Base-by-base conservation (phyloP, 1,140 invertebrate genomes). In the Drosophila obscura region DNA sequence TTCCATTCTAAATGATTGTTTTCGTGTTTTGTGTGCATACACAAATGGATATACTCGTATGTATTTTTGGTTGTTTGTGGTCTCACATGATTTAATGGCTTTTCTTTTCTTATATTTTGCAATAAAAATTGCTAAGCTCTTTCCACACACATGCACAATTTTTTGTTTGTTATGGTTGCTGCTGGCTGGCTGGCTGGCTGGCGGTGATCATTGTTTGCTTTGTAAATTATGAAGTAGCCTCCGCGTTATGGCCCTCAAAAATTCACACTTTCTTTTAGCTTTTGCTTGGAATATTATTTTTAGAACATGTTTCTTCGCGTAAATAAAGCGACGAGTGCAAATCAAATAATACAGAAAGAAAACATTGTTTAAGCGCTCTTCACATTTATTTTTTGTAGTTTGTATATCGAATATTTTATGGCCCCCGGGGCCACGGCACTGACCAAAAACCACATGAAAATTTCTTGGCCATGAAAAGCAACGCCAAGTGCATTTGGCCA, bases 241-340 rank as follows among this genome's bases (percentile, higher is more conserved):
- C 72, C 62, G 22, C 22, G 71, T 60, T 44, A 66, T 64, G 80
- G 71, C 80, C 80, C 80, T 78, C 80, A 64, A 59, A 69, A 80
- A 84, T 84, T 84, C 80, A 84, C 80, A 83, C 80, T 83, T 83
- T 83, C 80, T 83, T 79, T 82, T 58, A 50, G 75, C 65, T 13
- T 66, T 60, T 73, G 73, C 62, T 56, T 53, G 51, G 66, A 35
- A 57, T 39, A 53, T 49, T 84, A 83, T 84, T 73, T 84, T 80
- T 83, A 83, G 80, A 72, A 62, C 39, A 43, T 43, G 68, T 24
- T n/a, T 16, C 31, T 15, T 24, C 55, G 73, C 61, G 49, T 75
- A 75, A 75, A 74, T 65, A 74, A 67, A 75, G 45, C 63, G 53
- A 80, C 60, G 62, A 22, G 46, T 60, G 73, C 67, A 77, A 74